A percentile compares a stretch with the other conserved stretches of the same genome.
Evolutionary conservation across 2,797 vertebrate species (phyloP).

Genomic region (Pagetopsis macropterus): DNA sequence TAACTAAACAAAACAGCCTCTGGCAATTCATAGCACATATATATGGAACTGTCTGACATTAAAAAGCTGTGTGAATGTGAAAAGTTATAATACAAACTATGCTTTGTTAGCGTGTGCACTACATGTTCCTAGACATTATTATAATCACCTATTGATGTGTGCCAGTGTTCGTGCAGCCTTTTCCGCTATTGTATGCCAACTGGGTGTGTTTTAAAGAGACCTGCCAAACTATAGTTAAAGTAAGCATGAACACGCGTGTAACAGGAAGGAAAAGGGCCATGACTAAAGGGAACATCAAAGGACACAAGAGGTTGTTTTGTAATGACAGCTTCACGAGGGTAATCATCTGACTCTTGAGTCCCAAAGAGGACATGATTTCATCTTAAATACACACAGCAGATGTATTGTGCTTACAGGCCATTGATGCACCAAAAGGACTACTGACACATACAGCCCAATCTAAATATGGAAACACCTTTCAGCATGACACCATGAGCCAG

Average conservation of each 20-base stretch:
- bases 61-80: background rate
- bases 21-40: background rate
- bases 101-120: constrained; percentile 25
- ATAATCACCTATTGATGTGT: constrained; percentile 42
- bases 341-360: constrained; percentile 32
- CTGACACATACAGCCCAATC: constrained; percentile 39
- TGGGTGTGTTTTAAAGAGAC: constrained; percentile 64
- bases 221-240: constrained; percentile 40
- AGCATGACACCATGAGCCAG: constrained; percentile 49
- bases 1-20: background rate
- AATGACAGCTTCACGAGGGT: constrained; percentile 37
- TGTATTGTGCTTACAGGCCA: constrained; percentile 45
- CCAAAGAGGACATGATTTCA: constrained; percentile 64
- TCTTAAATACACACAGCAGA: constrained; percentile 38
- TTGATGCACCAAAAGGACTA: constrained; percentile 51
- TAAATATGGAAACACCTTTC: constrained; percentile 63
- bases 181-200: constrained; percentile 67
- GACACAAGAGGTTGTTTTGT: constrained; percentile 34
- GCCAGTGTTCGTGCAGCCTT: constrained; percentile 52
- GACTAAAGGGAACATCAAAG: constrained; percentile 13
- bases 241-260: constrained; percentile 30
- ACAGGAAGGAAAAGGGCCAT: constrained; percentile 18
- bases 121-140: constrained; percentile 55
- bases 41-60: background rate
- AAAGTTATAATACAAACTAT: background rate